A percentile compares a stretch with the other conserved stretches of the same genome.
phyloP scores from a whole-genome alignment of 2,888 invertebrate genomes.

The Odontothrips loti region DNA sequence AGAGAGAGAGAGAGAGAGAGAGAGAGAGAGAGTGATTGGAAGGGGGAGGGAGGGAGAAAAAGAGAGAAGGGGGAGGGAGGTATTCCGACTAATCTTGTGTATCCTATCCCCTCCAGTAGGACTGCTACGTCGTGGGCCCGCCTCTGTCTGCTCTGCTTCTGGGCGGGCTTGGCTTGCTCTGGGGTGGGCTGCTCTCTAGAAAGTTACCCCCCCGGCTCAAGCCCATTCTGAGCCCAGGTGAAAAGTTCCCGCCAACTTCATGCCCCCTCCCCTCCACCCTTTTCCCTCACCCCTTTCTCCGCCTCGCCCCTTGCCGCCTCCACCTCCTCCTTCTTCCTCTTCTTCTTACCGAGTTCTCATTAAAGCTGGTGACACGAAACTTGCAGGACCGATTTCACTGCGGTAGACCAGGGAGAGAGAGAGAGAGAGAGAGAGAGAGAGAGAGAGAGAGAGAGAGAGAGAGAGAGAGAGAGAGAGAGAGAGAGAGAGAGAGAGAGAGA shows the following conservation, averaged over 20 bases:
- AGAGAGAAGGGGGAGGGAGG: no score
- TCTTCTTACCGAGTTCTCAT: background rate
- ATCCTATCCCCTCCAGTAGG: background rate
- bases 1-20: no score
- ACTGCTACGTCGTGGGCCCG: no score
- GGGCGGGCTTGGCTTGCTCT: no score
- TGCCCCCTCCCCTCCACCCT: background rate
- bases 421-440: background rate
- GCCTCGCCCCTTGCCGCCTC: background rate
- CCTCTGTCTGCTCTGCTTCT: background rate
- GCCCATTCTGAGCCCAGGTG: slow-evolving; percentile 8
- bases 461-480: no score
- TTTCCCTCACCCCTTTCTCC: background rate
- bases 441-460: background rate
- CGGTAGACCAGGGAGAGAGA: background rate
- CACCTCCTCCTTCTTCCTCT: background rate
- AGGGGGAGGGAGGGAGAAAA: no score
- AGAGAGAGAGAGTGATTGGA: no score
- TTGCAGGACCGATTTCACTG: slow-evolving; percentile 19
- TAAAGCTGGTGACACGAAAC: slow-evolving; percentile 24
- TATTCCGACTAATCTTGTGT: background rate
- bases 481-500: background rate
- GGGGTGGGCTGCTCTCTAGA: background rate
- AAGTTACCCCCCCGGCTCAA: slow-evolving; percentile 1
- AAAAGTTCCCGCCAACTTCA: slow-evolving; percentile 5